Evolutionary conservation across 2,888 invertebrate genomes (phyloP), one percentile per base, ranked within the genome.

Genomic region (Parasteatoda lunata): DNA sequence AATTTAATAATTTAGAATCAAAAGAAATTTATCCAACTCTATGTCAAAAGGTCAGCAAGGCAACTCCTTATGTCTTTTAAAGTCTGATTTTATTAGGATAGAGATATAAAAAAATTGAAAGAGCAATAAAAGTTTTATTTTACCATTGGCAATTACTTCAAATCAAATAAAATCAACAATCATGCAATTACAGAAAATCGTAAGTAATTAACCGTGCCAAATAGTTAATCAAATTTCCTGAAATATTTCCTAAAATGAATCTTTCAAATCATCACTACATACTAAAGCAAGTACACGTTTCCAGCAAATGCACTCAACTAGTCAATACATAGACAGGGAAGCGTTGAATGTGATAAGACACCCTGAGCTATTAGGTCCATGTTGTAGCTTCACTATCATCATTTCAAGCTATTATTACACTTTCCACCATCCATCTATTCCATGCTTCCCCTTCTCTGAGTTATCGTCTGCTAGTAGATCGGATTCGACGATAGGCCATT

Each of bases 381-480:
- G 77, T 72, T 54, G 70, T 77, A 73, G 51, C 78, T 73, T 48
- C 48, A 70, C 75, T 84, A 84, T 84, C 84, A 79, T 84, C 79
- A 71, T 77, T 84, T 79, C 79, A 79, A 68, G 73, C 84, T 78
- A 84, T 84, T 84, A 84, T 84, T 84, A 84, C 70, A 70, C 75
- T 75, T 69, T 76, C 54, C 82, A 73, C 73, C 77, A 73, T 79
- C 79, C 78, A 79, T 84, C 79, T 73, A 54, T 69, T 49, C 77
- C 75, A 66, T 70, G 49, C 75, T 75, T 73, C 64, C 83, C n/a
- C 49, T 72, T 30, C 66, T 47, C 64, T 30, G 75, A 73, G 73
- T 79, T 84, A 84, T 84, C 79, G 78, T 73, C 79, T 69, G 68
- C 69, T 49, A 73, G 65, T 75, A 84, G 78, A 84, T 75, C 73